Base-by-base conservation (phyloP, 2,888 invertebrate species). In the Nemotelus pantherinus region DNA sequence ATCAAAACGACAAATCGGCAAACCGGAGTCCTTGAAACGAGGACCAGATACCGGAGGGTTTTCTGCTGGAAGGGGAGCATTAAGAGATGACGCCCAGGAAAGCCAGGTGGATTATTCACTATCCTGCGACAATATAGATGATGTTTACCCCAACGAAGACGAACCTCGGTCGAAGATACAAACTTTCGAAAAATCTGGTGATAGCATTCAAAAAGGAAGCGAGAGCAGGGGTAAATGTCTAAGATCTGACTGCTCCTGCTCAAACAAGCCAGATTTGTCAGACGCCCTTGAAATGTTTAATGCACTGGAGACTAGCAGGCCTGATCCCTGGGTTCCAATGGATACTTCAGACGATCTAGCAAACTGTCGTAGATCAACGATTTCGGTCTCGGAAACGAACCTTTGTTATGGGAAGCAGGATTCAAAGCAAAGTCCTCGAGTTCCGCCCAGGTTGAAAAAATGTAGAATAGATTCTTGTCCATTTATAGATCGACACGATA, bases 301-400 rank as follows among this genome's bases (percentile, higher is more conserved):
- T 50, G 50, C 50, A 50, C 50, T 5, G 9, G 9, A 50, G 5
- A 5, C 5, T 7, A 5, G 6, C 7, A 39, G 1, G 63, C 25
- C 9, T 63, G 63, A 39, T 41, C 43, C 63, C 7, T 63, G 63
- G 63, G 43, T 63, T 2, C 43, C 63, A 39, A 25, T 43, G 41
- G 63, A 63, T 63, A 63, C 63, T 63, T 7, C 43, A 43, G 63
- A 63, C 39, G 63, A 43, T 39, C 3, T 41, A 3, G 43, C 9
- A 7, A 9, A 63, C 41, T 63, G 63, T 63, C 63, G 63, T 63
- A 63, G 63, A 43, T 63, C 63, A 63, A 63, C 63, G 4, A 63
- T 63, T 41, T 63, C 63, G 63, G 63, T 63, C 41, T 63, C 63
- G 41, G 63, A 63, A 43, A 45, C 9, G 0, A 65, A 65, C 65